These are phyloP conservation scores for Gila robusta DNA, from an alignment of 2,797 vertebrate species.

Conservation along the genomic window DNA sequence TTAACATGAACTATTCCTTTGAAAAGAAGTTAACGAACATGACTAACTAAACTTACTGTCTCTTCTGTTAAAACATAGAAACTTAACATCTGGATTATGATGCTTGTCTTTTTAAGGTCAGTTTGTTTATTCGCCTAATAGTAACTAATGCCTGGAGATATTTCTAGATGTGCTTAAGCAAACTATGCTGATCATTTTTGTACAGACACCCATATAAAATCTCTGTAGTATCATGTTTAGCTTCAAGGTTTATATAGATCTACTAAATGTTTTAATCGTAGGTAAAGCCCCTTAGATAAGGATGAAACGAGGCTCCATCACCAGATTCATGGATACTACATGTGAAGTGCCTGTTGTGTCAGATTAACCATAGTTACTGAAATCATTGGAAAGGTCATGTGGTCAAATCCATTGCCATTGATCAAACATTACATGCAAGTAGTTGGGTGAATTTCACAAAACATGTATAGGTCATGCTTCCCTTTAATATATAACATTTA, in stretches of 20 bases:
- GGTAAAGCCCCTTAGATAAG: neutral
- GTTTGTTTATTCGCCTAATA: neutral
- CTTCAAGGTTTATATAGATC: neutral
- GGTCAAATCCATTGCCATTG: slow-evolving; percentile 1
- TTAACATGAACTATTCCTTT: slow-evolving; percentile 14
- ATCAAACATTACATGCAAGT: neutral
- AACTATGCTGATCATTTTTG: slow-evolving; percentile 8
- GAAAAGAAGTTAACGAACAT: neutral
- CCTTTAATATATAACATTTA: neutral
- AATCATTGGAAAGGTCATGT: slow-evolving; percentile 4
- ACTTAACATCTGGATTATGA: neutral
- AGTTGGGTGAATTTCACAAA: slow-evolving; percentile 7
- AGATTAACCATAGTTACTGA: slow-evolving; percentile 11
- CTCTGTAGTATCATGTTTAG: neutral
- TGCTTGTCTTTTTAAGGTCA: neutral
- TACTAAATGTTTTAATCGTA: slow-evolving; percentile 8
- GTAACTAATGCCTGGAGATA: neutral
- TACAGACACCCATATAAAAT: slow-evolving; percentile 1
- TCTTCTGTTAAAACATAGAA: neutral
- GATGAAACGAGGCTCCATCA: slow-evolving; percentile 16
- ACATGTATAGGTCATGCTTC: neutral
- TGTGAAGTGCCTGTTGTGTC: slow-evolving; percentile 48
- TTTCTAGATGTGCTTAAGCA: slow-evolving; percentile 4
- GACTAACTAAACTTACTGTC: neutral
- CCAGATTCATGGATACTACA: slow-evolving; percentile 10